phyloP scores from a whole-genome alignment of 2,888 invertebrate genomes.

The Sphaerophoria taeniata region DNA sequence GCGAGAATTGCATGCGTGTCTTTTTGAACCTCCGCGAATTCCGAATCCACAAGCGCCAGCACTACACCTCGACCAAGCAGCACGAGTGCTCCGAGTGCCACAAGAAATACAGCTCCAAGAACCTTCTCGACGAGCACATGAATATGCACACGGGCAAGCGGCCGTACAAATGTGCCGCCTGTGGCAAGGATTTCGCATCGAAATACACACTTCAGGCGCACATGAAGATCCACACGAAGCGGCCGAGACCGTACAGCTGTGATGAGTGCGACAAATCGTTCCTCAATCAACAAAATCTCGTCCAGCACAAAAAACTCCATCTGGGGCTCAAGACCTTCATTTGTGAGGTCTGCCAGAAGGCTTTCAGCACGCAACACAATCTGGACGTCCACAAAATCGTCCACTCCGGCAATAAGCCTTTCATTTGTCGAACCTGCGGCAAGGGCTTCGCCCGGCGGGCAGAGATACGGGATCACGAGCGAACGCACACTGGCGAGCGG shows the following conservation, averaged over 20 bases:
- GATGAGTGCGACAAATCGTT: conserved; percentile 88
- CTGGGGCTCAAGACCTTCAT: conserved; percentile 85
- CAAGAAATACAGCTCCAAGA: conserved; percentile 88
- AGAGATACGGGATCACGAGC: conserved; percentile 91
- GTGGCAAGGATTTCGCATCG: conserved; percentile 90
- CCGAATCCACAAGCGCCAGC: conserved; percentile 87
- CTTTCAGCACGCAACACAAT: conserved; percentile 91
- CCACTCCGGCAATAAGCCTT: conserved; percentile 89
- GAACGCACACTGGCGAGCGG: conserved; percentile 91
- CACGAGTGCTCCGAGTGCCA: conserved; percentile 87
- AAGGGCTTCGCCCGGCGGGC: conserved; percentile 90
- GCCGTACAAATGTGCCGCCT: conserved; percentile 87
- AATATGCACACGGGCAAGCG: conserved; percentile 88
- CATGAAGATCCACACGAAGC: conserved; percentile 87
- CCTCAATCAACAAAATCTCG: conserved; percentile 89
- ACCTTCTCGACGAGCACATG: conserved; percentile 88
- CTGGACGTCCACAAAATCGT: conserved; percentile 91
- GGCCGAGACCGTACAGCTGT: conserved; percentile 89
- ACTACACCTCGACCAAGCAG: conserved; percentile 85
- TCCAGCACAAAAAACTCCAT: conserved; percentile 90
- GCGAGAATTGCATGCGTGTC: conserved; percentile 86
- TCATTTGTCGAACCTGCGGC: conserved; percentile 87
- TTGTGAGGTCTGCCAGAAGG: conserved; percentile 84
- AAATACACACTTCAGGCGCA: conserved; percentile 91
- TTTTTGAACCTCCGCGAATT: conserved; percentile 86